These are phyloP conservation scores for Actenoides hombroni DNA, from an alignment of 2,113 vertebrate species.

Conservation along the genomic window DNA sequence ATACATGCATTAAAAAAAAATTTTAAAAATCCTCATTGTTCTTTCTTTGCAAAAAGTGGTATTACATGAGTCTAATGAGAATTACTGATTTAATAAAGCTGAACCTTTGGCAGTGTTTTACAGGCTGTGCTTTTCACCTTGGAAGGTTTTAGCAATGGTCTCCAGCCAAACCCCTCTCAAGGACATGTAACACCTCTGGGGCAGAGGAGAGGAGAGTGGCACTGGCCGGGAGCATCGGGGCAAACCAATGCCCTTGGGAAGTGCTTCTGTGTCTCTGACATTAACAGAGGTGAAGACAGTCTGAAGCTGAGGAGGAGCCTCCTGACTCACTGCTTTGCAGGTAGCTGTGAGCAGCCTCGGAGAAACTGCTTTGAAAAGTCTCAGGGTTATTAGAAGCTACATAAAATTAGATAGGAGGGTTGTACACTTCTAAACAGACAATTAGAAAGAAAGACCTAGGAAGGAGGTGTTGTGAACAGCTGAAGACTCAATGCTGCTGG, in stretches of 20 bases:
- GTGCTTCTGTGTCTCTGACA: fast-evolving
- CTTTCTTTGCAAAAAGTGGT: not conserved
- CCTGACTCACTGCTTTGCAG: not conserved
- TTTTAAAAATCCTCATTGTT: not conserved
- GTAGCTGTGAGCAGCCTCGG: not conserved
- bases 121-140: not conserved
- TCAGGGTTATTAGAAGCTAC: not conserved
- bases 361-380: not conserved
- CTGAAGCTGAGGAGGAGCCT: not conserved
- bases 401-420: not conserved
- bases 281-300: not conserved
- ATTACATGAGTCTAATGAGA: not conserved
- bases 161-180: not conserved
- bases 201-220: fast-evolving
- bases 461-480: too few species aligned
- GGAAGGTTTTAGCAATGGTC: not conserved
- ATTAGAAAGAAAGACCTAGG: not conserved
- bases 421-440: not conserved
- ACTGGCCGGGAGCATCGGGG: not conserved
- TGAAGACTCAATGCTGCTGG: fast-evolving
- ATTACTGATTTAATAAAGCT: slow-evolving; percentile 15
- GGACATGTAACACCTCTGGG: not conserved
- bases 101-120: not conserved
- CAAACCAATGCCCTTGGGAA: not conserved
- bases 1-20: not conserved